Evolutionary conservation across 2,113 vertebrate genomes (phyloP).

Genomic region (Carassius auratus): DNA sequence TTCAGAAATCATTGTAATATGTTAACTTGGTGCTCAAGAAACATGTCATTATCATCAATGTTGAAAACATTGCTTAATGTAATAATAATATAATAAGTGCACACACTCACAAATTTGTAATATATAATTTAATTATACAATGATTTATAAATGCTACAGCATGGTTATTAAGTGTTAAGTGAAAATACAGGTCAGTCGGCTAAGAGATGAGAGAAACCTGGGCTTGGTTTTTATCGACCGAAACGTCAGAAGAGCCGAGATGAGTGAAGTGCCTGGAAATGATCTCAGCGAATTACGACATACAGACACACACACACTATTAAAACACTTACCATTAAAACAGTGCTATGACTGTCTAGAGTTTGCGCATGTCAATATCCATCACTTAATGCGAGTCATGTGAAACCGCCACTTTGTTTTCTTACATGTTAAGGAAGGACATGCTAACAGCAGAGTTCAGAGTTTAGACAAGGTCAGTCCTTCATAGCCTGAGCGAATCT

Average conservation of each 20-base stretch:
- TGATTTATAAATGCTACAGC: too few species aligned
- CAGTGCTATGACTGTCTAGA: neutral
- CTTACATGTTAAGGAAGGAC: neutral
- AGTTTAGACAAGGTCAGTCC: neutral
- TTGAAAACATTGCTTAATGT: too few species aligned
- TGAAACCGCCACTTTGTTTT: neutral
- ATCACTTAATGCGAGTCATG: slow-evolving; percentile 1
- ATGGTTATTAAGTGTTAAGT: neutral
- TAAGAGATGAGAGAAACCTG: slow-evolving; percentile 9
- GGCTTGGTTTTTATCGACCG: neutral
- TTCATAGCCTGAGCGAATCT: neutral
- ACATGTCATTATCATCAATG: too few species aligned
- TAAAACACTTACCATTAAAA: slow-evolving; percentile 4
- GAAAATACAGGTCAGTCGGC: slow-evolving; percentile 32
- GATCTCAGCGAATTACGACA: slow-evolving; percentile 14
- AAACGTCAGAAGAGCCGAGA: neutral
- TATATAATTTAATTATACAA: too few species aligned
- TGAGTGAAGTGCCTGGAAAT: slow-evolving; percentile 43
- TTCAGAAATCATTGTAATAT: too few species aligned
- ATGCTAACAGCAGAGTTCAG: neutral
- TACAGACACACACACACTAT: neutral
- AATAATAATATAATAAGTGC: too few species aligned
- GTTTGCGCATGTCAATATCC: slow-evolving; percentile 5
- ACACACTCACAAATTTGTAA: too few species aligned
- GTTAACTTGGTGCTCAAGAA: too few species aligned